phyloP scores from a whole-genome alignment of 1,140 invertebrate genomes.

The Drosophila quadrilineata region DNA sequence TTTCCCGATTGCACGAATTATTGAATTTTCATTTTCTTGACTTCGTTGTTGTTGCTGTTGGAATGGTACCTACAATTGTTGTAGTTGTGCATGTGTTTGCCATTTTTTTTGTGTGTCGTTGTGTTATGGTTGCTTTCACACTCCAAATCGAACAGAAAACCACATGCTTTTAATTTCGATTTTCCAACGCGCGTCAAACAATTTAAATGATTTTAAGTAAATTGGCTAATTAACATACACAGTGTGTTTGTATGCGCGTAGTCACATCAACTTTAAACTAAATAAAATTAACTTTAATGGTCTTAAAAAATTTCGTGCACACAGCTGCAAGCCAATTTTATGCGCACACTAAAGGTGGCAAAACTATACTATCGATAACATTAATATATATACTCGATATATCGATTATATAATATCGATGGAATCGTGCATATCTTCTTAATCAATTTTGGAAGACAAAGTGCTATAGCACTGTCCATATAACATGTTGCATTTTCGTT shows the following conservation, averaged over 20 bases:
- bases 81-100: slow-evolving; percentile 69
- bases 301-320: slow-evolving; percentile 21
- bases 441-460: background rate
- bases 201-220: slow-evolving; percentile 17
- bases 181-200: slow-evolving; percentile 39
- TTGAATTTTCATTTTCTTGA: slow-evolving; percentile 67
- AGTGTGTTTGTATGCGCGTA: slow-evolving; percentile 6
- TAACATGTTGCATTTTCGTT: too few species aligned
- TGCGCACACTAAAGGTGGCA: slow-evolving; percentile 23
- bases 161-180: slow-evolving; percentile 45
- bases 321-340: slow-evolving; percentile 37
- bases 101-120: slow-evolving; percentile 59
- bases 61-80: slow-evolving; percentile 66
- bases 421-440: background rate
- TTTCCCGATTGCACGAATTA: slow-evolving; percentile 48
- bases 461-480: too few species aligned
- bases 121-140: slow-evolving; percentile 59
- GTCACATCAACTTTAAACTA: slow-evolving; percentile 25
- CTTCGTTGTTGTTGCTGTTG: slow-evolving; percentile 34
- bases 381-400: background rate
- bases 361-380: background rate
- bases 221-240: slow-evolving; percentile 3
- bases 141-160: slow-evolving; percentile 23
- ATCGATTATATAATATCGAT: slow-evolving; percentile 5
- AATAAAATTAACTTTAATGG: slow-evolving; percentile 14